These are phyloP conservation scores for Caranx melampygus DNA, from an alignment of 2,113 vertebrate genomes.

Conservation along the genomic window DNA sequence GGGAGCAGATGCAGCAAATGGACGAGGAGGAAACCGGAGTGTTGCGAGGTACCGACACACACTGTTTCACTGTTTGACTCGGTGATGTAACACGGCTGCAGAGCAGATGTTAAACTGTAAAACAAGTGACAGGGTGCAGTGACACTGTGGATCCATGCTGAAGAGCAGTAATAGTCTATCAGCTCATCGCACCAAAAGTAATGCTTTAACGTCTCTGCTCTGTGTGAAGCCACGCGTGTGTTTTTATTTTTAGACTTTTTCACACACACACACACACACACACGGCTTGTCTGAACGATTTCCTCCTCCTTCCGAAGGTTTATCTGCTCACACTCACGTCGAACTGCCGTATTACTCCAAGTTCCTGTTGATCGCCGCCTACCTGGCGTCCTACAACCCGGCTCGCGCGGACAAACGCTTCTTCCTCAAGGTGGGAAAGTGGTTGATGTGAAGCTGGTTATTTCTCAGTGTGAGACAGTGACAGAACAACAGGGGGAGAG, in stretches of 20 bases:
- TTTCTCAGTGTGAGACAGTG: background rate
- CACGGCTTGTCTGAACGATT: background rate
- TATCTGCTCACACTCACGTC: constrained; percentile 93
- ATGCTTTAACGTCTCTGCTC: background rate
- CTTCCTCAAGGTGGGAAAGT: constrained; percentile 91
- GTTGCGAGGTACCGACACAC: constrained; percentile 87
- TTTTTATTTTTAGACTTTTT: background rate
- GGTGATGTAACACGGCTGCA: background rate
- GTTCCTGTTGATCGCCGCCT: constrained; percentile 96
- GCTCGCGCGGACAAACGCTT: constrained; percentile 96
- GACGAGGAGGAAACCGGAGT: constrained; percentile 83
- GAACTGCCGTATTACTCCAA: constrained; percentile 99
- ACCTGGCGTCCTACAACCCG: constrained; percentile 97
- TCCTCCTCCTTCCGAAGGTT: constrained; percentile 73
- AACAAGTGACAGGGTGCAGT: background rate
- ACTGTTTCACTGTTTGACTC: constrained; percentile 5
- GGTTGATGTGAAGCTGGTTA: background rate
- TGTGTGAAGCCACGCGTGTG: background rate
- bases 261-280: no score
- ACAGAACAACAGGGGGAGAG: background rate
- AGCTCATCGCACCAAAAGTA: background rate
- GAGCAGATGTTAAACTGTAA: constrained; percentile 45
- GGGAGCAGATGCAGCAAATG: constrained; percentile 90
- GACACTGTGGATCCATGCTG: background rate
- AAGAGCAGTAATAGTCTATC: background rate